A percentile compares a stretch with the other conserved stretches of the same genome.
These are phyloP conservation scores for Platycheirus albimanus DNA, from an alignment of 2,888 invertebrate species.

Conservation along the genomic window DNA sequence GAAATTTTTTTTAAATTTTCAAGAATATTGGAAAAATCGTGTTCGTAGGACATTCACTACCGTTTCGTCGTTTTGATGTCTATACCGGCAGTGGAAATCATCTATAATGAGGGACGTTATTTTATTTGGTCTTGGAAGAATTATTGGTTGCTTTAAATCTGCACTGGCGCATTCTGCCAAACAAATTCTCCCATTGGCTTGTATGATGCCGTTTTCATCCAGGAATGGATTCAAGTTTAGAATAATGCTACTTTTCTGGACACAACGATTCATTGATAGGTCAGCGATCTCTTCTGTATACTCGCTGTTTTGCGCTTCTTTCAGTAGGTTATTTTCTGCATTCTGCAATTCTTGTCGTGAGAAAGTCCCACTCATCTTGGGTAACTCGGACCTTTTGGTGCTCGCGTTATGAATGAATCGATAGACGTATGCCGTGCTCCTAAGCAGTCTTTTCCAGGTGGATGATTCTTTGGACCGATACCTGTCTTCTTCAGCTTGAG, in stretches of 20 bases:
- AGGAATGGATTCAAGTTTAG: constrained; percentile 5
- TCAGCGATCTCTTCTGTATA: background rate
- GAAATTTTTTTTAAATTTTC: no score
- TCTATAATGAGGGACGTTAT: constrained; percentile 17
- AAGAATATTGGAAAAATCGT: no score
- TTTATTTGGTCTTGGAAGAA: constrained; percentile 7
- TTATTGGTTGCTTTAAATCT: constrained; percentile 1
- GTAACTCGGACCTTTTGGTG: background rate
- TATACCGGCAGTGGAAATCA: constrained; percentile 6
- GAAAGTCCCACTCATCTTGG: background rate
- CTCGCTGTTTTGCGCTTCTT: background rate
- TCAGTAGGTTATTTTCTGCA: background rate
- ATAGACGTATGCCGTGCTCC: background rate
- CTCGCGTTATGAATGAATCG: background rate
- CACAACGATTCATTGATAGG: background rate
- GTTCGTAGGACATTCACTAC: constrained; percentile 1
- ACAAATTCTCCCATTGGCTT: background rate
- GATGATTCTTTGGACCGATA: background rate
- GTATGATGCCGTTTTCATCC: constrained; percentile 1
- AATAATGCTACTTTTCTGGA: background rate
- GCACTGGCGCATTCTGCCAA: background rate
- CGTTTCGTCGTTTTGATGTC: constrained; percentile 20
- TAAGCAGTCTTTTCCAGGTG: background rate
- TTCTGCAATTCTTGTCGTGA: background rate
- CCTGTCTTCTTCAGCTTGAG: background rate